Percentiles rank a stretch among this genome's conserved stretches.
These are phyloP conservation scores for Seira musarum DNA, from an alignment of 2,888 invertebrate genomes.

Conservation along the genomic window DNA sequence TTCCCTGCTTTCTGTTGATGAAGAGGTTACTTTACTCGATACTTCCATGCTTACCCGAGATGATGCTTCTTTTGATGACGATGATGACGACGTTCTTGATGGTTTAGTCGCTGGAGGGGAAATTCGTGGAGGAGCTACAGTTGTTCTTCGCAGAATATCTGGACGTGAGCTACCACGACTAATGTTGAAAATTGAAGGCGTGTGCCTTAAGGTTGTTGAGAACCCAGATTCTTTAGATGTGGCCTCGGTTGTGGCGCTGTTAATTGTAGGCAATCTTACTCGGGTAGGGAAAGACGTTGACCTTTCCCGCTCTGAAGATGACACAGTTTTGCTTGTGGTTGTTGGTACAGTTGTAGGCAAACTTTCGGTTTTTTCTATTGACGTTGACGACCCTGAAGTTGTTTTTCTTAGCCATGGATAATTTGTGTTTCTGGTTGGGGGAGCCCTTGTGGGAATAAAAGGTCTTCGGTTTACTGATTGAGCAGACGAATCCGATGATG, in stretches of 20 bases:
- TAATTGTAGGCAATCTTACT: constrained; percentile 3
- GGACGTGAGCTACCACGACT: constrained; percentile 37
- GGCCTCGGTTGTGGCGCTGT: constrained; percentile 31
- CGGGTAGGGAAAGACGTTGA: constrained; percentile 19
- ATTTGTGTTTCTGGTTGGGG: constrained; percentile 46
- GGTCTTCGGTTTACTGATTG: constrained; percentile 59
- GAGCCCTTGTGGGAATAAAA: constrained; percentile 64
- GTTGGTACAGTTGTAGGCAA: constrained; percentile 37
- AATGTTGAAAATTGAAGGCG: constrained; percentile 48
- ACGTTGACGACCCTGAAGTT: constrained; percentile 45
- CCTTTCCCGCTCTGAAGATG: constrained; percentile 21
- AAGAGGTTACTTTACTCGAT: constrained; percentile 30
- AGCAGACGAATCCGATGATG: constrained; percentile 7
- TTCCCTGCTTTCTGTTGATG: constrained; percentile 46
- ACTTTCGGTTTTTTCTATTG: constrained; percentile 27
- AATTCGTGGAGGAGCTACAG: constrained; percentile 22
- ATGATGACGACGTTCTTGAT: constrained; percentile 6
- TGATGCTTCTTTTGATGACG: constrained; percentile 5
- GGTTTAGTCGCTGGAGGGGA: constrained; percentile 21
- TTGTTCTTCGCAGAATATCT: constrained; percentile 38
- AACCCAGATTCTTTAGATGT: constrained; percentile 43
- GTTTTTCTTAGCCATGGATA: constrained; percentile 65
- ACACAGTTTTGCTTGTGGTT: constrained; percentile 29
- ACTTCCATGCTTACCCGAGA: constrained; percentile 22
- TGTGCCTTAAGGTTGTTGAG: constrained; percentile 34